phyloP scores from a whole-genome alignment of 2,797 vertebrate species.

The Pachyuromys duprasi region DNA sequence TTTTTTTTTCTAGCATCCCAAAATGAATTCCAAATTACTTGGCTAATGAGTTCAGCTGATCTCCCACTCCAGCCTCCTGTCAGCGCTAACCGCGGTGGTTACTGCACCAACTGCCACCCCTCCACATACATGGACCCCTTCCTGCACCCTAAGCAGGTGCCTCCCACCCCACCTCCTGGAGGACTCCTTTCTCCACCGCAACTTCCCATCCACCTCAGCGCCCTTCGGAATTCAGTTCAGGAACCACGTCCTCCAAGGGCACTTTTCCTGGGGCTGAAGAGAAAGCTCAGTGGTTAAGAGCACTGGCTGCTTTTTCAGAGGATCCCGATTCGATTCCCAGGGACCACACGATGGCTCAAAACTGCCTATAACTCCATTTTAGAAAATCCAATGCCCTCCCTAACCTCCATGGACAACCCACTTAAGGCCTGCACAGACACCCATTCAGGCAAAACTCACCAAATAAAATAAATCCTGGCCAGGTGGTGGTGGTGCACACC shows the following conservation, averaged over 20 bases:
- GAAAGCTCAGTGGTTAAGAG: not conserved
- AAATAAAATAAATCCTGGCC: not conserved
- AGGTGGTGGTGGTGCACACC: not conserved
- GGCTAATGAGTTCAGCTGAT: slow-evolving; percentile 3
- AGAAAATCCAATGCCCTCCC: not conserved
- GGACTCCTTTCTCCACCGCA: not conserved
- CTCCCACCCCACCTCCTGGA: not conserved
- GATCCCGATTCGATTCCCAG: not conserved
- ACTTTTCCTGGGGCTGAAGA: not conserved
- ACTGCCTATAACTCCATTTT: not conserved
- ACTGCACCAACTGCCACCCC: too few species aligned
- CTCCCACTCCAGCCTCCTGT: not conserved
- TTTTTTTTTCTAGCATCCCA: not conserved
- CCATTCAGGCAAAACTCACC: not conserved
- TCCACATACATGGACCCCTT: not conserved
- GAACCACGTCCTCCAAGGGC: not conserved
- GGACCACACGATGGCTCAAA: not conserved
- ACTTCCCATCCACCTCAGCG: not conserved
- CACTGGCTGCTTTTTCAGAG: not conserved
- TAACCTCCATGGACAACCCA: not conserved
- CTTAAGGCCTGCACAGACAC: not conserved
- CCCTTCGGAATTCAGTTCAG: not conserved
- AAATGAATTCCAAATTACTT: not conserved
- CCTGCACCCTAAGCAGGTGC: not conserved
- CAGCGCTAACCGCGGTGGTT: not conserved